Evolutionary conservation across 2,888 invertebrate species (phyloP).

Genomic region (Pristionchus mayeri): DNA sequence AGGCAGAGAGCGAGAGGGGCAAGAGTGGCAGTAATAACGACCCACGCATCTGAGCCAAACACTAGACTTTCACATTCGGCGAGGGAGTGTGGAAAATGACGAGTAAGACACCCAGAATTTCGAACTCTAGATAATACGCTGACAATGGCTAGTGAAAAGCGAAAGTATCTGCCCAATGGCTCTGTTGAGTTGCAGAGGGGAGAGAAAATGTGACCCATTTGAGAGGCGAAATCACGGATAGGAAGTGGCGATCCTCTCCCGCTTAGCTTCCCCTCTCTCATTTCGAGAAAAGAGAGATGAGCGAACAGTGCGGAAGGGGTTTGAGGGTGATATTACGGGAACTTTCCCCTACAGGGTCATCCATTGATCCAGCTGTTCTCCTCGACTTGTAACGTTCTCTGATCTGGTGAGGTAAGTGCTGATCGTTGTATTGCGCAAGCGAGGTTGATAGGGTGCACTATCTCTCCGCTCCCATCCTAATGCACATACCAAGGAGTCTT

Average conservation of each 20-base stretch:
- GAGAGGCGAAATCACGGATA: conserved; percentile 42
- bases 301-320: conserved; percentile 40
- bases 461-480: too few species aligned
- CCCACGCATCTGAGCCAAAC: conserved; percentile 27
- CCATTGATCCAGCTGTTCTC: conserved; percentile 3
- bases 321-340: background rate
- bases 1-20: background rate
- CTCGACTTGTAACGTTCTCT: background rate
- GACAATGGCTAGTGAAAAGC: too few species aligned
- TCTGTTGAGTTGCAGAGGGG: background rate
- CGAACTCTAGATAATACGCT: too few species aligned
- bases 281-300: conserved; percentile 38
- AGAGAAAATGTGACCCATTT: conserved; percentile 48
- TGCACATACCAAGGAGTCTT: background rate
- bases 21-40: background rate
- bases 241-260: background rate
- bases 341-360: background rate
- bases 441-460: too few species aligned
- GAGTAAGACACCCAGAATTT: too few species aligned
- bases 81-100: conserved; percentile 6
- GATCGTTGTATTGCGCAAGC: background rate
- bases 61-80: background rate
- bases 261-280: conserved; percentile 21
- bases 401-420: background rate
- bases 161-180: conserved; percentile 13